These are phyloP conservation scores for Tiliacea citrago DNA, from an alignment of 2,888 invertebrate species.

Conservation along the genomic window DNA sequence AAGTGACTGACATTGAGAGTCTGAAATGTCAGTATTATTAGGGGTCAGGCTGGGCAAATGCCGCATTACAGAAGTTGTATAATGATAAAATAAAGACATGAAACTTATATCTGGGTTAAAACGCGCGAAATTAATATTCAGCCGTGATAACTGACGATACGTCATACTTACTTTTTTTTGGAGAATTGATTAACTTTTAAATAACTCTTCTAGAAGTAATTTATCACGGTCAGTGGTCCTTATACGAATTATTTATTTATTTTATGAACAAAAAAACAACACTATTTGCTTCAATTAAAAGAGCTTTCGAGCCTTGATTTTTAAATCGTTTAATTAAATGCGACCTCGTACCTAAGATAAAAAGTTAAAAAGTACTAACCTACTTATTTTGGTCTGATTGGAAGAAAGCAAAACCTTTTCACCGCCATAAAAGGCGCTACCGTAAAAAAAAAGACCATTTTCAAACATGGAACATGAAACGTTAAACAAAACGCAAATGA, in stretches of 20 bases:
- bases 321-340: background rate
- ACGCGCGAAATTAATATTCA: conserved; percentile 38
- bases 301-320: background rate
- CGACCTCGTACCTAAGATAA: background rate
- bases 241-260: background rate
- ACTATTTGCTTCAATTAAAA: background rate
- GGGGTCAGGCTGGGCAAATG: conserved; percentile 55
- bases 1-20: conserved; percentile 54
- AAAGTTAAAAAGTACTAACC: background rate
- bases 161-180: background rate
- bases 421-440: conserved; percentile 43
- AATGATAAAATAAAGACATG: conserved; percentile 23
- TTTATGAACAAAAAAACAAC: background rate
- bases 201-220: background rate
- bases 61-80: conserved; percentile 41
- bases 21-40: conserved; percentile 54
- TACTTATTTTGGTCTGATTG: conserved; percentile 16
- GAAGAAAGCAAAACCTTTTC: conserved; percentile 39
- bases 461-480: conserved; percentile 69
- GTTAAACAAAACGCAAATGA: conserved; percentile 75
- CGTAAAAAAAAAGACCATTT: conserved; percentile 60
- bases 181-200: conserved; percentile 7
- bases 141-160: background rate
- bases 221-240: background rate
- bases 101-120: conserved; percentile 31